A percentile compares a stretch with the other conserved stretches of the same genome.
Evolutionary conservation across 1,140 invertebrate genomes (phyloP).

Genomic region (Pseudomyrmex gracilis): DNA sequence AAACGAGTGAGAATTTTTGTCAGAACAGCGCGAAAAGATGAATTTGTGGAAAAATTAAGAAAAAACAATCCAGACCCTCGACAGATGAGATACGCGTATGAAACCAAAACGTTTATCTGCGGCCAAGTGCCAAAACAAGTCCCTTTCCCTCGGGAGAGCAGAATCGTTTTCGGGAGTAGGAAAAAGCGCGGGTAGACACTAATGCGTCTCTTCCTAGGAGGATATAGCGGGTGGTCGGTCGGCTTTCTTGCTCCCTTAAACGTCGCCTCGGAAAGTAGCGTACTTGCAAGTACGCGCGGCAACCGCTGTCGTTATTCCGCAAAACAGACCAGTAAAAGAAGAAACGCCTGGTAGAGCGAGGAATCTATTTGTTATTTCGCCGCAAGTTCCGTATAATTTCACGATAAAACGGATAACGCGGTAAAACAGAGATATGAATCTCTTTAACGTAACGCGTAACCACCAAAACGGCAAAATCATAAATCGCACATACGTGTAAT

Average conservation of each 20-base stretch:
- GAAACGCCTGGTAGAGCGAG: slow-evolving; percentile 16
- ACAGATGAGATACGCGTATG: slow-evolving; percentile 3
- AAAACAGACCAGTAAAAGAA: slow-evolving; percentile 36
- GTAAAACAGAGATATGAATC: slow-evolving; percentile 3
- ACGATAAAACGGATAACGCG: slow-evolving; percentile 3
- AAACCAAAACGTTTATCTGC: slow-evolving; percentile 60
- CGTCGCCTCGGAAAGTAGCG: slow-evolving; percentile 55
- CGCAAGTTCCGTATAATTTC: slow-evolving; percentile 25
- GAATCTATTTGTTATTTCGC: slow-evolving; percentile 53
- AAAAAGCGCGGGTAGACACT: slow-evolving; percentile 58
- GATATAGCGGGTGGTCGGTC: slow-evolving; percentile 47
- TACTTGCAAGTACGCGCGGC: slow-evolving; percentile 44
- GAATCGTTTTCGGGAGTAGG: slow-evolving; percentile 49
- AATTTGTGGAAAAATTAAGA: slow-evolving; percentile 17
- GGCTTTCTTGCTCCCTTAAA: slow-evolving; percentile 55
- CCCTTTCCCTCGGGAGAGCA: slow-evolving; percentile 41
- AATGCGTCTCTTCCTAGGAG: slow-evolving; percentile 61
- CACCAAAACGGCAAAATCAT: background rate
- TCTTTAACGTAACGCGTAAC: background rate
- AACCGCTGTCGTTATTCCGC: slow-evolving; percentile 57
- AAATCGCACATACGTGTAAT: background rate
- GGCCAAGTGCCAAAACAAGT: slow-evolving; percentile 62
- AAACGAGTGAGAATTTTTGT: background rate
- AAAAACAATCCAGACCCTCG: slow-evolving; percentile 21
- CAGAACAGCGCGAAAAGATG: background rate